Conservation (phyloP, 2,113 vertebrate genomes). For the Labrus mixtus region DNA sequence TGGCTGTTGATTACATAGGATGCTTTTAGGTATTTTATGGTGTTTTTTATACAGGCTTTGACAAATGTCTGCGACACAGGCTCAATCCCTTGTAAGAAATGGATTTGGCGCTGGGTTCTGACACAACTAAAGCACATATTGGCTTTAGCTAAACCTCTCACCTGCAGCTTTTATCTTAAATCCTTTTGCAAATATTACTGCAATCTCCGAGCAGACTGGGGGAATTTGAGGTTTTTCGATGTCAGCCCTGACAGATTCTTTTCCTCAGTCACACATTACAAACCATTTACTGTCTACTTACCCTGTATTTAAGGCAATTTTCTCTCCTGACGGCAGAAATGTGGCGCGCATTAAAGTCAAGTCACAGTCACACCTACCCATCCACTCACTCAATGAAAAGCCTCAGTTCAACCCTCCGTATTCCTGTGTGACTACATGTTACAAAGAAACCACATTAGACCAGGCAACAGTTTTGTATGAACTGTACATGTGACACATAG, state of each 20-base stretch:
- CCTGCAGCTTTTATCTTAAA: slow-evolving; percentile 74
- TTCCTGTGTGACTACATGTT: slow-evolving; percentile 27
- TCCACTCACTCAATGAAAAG: slow-evolving; percentile 60
- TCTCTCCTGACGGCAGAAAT: slow-evolving; percentile 61
- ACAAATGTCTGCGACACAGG: slow-evolving; percentile 45
- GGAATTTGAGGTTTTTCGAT: slow-evolving; percentile 70
- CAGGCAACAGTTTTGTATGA: neutral
- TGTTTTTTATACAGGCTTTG: slow-evolving; percentile 40
- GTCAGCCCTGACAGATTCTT: slow-evolving; percentile 74
- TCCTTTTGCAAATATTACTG: slow-evolving; percentile 77
- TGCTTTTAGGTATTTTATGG: slow-evolving; percentile 34
- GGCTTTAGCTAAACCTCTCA: slow-evolving; percentile 65
- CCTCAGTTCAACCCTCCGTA: slow-evolving; percentile 32
- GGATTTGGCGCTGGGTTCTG: slow-evolving; percentile 35
- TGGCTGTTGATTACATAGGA: slow-evolving; percentile 43
- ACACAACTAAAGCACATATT: slow-evolving; percentile 54
- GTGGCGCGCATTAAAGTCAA: slow-evolving; percentile 76
- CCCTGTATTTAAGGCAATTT: slow-evolving; percentile 83
- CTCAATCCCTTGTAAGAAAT: slow-evolving; percentile 39
- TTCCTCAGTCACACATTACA: slow-evolving; percentile 73
- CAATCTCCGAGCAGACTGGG: slow-evolving; percentile 65
- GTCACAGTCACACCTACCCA: slow-evolving; percentile 61
- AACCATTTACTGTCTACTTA: slow-evolving; percentile 79
- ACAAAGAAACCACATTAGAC: slow-evolving; percentile 7
- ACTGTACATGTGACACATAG: neutral